phyloP scores from a whole-genome alignment of 2,888 invertebrate genomes.

The Unio delphinus region DNA sequence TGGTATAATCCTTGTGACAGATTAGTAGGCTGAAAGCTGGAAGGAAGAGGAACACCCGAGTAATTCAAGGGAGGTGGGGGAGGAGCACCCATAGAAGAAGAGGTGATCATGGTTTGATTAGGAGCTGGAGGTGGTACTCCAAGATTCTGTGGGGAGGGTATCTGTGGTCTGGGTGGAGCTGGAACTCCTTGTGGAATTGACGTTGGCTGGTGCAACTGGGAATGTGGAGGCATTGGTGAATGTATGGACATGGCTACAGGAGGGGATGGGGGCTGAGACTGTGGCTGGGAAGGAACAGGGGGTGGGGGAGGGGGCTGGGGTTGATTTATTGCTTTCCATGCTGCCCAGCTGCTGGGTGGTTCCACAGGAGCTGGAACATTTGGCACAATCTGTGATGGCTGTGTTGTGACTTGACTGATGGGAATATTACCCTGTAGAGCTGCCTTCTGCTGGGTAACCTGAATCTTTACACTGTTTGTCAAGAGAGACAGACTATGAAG shows the following conservation, averaged over 20 bases:
- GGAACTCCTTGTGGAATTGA: background rate
- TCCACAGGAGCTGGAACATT: constrained; percentile 23
- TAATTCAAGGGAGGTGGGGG: background rate
- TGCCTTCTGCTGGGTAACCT: constrained; percentile 38
- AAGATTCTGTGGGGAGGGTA: constrained; percentile 1
- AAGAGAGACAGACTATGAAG: constrained; percentile 57
- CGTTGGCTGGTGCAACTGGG: background rate
- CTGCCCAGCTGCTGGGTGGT: constrained; percentile 49
- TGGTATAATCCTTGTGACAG: constrained; percentile 5
- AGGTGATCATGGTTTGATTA: background rate
- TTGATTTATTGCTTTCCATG: constrained; percentile 51
- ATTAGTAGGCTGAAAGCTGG: constrained; percentile 4
- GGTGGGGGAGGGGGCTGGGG: constrained; percentile 25
- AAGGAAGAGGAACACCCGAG: background rate
- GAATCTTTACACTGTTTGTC: constrained; percentile 51
- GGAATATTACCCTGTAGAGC: constrained; percentile 2
- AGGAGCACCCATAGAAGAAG: background rate
- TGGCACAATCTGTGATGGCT: constrained; percentile 11
- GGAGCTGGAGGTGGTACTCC: background rate
- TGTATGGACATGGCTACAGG: too few relatives aligned
- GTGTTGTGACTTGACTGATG: constrained; percentile 1
- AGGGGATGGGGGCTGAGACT: constrained; percentile 18
- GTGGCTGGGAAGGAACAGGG: constrained; percentile 19
- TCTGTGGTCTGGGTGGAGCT: background rate
- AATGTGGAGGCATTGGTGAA: background rate